Percentiles rank a stretch among this genome's conserved stretches.
Evolutionary conservation across 2,797 vertebrate species (phyloP).

Genomic region (Oreochromis grahami): DNA sequence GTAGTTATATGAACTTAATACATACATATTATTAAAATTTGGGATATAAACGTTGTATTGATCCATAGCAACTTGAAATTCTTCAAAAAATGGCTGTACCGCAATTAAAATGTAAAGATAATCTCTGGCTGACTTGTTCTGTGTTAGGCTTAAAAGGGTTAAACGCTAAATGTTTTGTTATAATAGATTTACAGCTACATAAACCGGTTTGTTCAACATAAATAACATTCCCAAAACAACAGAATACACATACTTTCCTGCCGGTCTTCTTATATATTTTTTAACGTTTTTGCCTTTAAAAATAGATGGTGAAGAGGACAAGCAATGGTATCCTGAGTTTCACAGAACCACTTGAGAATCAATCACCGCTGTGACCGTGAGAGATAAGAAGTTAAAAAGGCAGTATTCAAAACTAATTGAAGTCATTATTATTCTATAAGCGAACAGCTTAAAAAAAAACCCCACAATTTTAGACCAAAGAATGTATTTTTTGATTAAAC

Average conservation of each 20-base stretch:
- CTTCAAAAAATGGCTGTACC: background rate
- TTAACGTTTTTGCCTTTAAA: background rate
- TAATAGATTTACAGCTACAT: background rate
- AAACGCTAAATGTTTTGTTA: background rate
- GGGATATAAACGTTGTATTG: background rate
- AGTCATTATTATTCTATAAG: background rate
- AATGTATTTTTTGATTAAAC: conserved; percentile 29
- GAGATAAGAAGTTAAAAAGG: background rate
- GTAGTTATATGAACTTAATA: background rate
- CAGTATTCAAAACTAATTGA: background rate
- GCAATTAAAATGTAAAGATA: background rate
- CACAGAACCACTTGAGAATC: background rate
- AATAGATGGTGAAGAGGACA: background rate
- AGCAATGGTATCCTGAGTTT: background rate
- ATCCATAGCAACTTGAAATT: background rate
- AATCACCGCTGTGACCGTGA: background rate
- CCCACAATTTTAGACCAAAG: conserved; percentile 44
- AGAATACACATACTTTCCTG: background rate
- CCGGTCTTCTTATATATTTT: background rate
- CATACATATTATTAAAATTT: background rate
- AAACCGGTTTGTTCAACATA: background rate
- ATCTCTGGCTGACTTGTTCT: background rate
- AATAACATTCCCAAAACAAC: background rate
- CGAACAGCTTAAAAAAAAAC: background rate
- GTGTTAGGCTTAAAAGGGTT: background rate